These are phyloP conservation scores for Podiceps cristatus DNA, from an alignment of 2,113 vertebrate species.

Conservation along the genomic window DNA sequence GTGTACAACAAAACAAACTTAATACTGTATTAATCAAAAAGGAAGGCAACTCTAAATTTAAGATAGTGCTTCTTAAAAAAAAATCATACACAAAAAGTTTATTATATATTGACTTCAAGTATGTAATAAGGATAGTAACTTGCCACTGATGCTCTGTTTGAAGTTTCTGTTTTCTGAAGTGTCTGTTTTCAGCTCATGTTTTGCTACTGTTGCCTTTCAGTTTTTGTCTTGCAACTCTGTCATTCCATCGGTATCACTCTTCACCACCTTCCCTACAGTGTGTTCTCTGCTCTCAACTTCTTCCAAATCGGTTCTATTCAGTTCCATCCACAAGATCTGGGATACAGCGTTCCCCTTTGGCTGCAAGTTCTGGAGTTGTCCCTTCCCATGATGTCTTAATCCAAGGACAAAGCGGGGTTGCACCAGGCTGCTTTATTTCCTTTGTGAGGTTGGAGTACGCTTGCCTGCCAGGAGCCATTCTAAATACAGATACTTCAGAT, in stretches of 20 bases:
- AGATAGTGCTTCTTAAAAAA: background rate
- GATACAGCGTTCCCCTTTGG: background rate
- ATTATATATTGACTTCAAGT: background rate
- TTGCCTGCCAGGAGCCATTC: background rate
- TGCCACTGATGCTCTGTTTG: background rate
- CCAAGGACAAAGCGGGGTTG: background rate
- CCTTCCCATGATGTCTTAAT: background rate
- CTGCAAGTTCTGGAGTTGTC: background rate
- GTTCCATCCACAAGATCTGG: background rate
- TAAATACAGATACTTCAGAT: background rate
- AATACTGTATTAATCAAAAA: slow-evolving; percentile 23
- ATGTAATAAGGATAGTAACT: background rate
- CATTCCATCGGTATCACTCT: background rate
- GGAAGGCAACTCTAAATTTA: background rate
- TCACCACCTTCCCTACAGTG: background rate
- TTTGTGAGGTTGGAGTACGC: rapidly evolving
- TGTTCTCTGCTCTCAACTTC: background rate
- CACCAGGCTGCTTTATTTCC: background rate
- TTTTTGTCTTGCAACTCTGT: background rate
- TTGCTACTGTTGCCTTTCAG: background rate
- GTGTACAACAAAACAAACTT: background rate
- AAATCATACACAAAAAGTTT: background rate
- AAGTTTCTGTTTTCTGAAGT: no score
- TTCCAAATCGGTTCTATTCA: background rate
- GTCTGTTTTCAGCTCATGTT: background rate